phyloP scores from a whole-genome alignment of 2,113 vertebrate species.

The Regulus satrapa region DNA sequence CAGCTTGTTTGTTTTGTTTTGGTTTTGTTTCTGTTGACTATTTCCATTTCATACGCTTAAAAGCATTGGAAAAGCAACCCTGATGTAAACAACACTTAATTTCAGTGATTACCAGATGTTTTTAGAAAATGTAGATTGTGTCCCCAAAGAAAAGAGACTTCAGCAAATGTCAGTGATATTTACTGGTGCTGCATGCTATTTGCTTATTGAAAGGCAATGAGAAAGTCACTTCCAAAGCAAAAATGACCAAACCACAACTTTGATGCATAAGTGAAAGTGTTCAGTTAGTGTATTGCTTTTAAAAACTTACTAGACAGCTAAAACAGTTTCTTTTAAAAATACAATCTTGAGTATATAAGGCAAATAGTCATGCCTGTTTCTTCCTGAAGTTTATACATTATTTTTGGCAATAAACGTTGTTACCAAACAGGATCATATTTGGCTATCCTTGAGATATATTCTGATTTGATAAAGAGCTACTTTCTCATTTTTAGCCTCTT shows the following conservation, averaged over 20 bases:
- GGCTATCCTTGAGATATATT: background rate
- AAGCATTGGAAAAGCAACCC: background rate
- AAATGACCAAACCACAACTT: background rate
- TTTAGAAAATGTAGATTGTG: background rate
- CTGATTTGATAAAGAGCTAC: background rate
- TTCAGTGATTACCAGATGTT: background rate
- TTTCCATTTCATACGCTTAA: background rate
- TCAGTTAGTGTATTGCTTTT: background rate
- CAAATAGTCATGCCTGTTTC: accelerated
- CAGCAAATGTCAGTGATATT: background rate
- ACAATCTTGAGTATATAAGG: background rate
- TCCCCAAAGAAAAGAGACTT: background rate
- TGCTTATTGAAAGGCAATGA: background rate
- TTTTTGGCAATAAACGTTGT: background rate
- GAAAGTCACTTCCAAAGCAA: background rate
- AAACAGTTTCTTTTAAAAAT: background rate
- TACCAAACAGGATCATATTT: background rate
- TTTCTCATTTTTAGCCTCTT: background rate
- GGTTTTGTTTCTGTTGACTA: background rate
- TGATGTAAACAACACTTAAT: background rate
- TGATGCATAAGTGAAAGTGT: background rate
- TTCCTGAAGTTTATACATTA: background rate
- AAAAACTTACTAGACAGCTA: background rate
- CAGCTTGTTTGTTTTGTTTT: background rate
- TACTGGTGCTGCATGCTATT: background rate